Evolutionary conservation across 2,888 invertebrate genomes (phyloP).

Genomic region (Allygus modestus): DNA sequence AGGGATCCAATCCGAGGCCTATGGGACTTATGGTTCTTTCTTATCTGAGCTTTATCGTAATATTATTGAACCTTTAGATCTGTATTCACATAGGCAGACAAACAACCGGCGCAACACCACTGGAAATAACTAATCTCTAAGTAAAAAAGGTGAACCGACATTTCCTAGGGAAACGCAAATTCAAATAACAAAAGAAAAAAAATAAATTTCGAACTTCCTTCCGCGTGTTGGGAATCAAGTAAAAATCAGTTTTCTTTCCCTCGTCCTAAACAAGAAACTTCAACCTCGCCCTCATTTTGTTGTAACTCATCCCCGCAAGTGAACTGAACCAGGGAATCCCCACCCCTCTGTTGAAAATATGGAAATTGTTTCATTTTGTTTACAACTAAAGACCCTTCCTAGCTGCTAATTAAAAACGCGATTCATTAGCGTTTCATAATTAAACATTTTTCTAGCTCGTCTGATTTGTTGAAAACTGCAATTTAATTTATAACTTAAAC

Average conservation of each 20-base stretch:
- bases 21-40: too few relatives aligned
- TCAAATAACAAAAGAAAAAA: too few relatives aligned
- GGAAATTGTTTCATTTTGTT: constrained; percentile 33
- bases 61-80: too few relatives aligned
- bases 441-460: not conserved
- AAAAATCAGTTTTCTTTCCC: not conserved
- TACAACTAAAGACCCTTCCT: constrained; percentile 1
- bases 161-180: too few relatives aligned
- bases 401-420: constrained; percentile 1
- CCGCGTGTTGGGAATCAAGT: not conserved
- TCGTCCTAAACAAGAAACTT: not conserved
- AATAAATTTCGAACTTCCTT: too few relatives aligned
- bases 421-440: not conserved
- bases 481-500: too few relatives aligned
- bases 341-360: constrained; percentile 4
- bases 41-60: too few relatives aligned
- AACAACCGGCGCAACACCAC: too few relatives aligned
- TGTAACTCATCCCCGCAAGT: not conserved
- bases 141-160: too few relatives aligned
- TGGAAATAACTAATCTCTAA: too few relatives aligned
- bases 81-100: too few relatives aligned
- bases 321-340: not conserved
- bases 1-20: too few relatives aligned
- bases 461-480: not conserved
- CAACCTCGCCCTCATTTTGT: not conserved